These are phyloP conservation scores for Zaprionus kolodkinae DNA, from an alignment of 1,140 invertebrate genomes.

Conservation along the genomic window DNA sequence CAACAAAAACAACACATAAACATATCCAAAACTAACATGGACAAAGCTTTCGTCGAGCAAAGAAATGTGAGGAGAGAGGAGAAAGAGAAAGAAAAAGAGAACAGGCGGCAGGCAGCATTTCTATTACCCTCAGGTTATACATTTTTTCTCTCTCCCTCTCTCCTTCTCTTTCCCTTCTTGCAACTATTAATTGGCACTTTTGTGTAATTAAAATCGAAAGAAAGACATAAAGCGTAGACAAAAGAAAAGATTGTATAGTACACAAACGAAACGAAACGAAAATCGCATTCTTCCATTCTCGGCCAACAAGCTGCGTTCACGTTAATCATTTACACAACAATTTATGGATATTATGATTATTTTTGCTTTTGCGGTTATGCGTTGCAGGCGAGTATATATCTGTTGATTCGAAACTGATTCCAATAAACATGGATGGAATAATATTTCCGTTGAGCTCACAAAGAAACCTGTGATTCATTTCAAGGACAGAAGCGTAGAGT, in stretches of 20 bases:
- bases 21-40: slow-evolving; percentile 30
- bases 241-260: slow-evolving; percentile 27
- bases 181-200: slow-evolving; percentile 76
- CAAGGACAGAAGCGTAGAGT: not conserved
- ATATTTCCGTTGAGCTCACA: not conserved
- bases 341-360: slow-evolving; percentile 13
- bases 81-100: slow-evolving; percentile 9
- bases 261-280: slow-evolving; percentile 13
- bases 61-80: not conserved
- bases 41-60: slow-evolving; percentile 28
- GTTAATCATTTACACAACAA: slow-evolving; percentile 46
- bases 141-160: not conserved
- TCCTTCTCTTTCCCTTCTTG: not conserved
- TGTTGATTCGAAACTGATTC: slow-evolving; percentile 18
- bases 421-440: slow-evolving; percentile 6
- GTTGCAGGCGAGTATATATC: not conserved
- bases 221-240: slow-evolving; percentile 59
- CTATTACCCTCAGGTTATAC: slow-evolving; percentile 30
- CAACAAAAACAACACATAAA: slow-evolving; percentile 19
- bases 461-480: slow-evolving; percentile 24
- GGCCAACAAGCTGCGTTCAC: slow-evolving; percentile 33
- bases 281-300: not conserved
- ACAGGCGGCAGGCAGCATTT: slow-evolving; percentile 23
- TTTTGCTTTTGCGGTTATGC: slow-evolving; percentile 19
- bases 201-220: slow-evolving; percentile 73